Evolutionary conservation across 2,888 invertebrate species (phyloP).

Genomic region (Agonopterix heracliana): DNA sequence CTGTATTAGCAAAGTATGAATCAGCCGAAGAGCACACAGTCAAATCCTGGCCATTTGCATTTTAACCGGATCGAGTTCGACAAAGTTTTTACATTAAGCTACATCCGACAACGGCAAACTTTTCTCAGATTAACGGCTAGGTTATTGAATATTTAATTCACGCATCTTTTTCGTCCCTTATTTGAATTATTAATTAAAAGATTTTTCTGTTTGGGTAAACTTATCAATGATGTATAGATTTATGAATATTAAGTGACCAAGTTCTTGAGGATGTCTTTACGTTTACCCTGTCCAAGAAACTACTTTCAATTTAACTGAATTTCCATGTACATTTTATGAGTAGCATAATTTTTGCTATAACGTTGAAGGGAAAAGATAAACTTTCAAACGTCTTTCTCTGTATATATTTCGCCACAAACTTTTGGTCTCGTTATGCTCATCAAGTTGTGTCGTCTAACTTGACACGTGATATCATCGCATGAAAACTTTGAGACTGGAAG

Average conservation of each 20-base stretch:
- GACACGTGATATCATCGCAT: background rate
- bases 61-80: constrained; percentile 42
- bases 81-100: constrained; percentile 54
- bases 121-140: constrained; percentile 22
- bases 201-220: too few relatives aligned
- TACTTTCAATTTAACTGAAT: too few relatives aligned
- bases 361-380: too few relatives aligned
- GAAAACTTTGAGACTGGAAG: too few relatives aligned
- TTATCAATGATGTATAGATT: too few relatives aligned
- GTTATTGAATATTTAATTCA: constrained; percentile 35
- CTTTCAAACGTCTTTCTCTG: background rate
- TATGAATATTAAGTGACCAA: too few relatives aligned
- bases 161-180: too few relatives aligned
- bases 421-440: background rate
- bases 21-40: constrained; percentile 18
- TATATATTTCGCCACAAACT: background rate
- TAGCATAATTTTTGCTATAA: constrained; percentile 6
- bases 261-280: too few relatives aligned
- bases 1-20: constrained; percentile 6
- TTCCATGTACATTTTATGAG: too few relatives aligned
- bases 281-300: too few relatives aligned
- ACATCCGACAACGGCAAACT: constrained; percentile 33
- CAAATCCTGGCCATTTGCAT: constrained; percentile 46
- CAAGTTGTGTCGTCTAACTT: background rate
- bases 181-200: too few relatives aligned